Evolutionary conservation across 1,140 invertebrate species (phyloP).

Genomic region (Geopemphigus sp.): DNA sequence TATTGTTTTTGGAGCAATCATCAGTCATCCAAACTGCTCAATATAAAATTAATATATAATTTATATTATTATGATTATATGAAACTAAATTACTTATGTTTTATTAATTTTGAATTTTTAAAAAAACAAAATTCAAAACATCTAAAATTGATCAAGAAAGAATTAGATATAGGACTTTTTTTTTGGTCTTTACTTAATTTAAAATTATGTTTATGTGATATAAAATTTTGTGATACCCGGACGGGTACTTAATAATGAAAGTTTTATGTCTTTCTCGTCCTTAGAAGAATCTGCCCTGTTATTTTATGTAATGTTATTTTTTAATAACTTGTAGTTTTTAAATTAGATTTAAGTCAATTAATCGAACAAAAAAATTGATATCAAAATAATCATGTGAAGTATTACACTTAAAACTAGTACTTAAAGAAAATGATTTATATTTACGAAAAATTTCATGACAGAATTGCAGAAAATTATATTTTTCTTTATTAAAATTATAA

Average conservation of each 20-base stretch:
- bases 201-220: constrained; percentile 34
- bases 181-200: constrained; percentile 4
- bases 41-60: constrained; percentile 20
- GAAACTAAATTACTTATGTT: constrained; percentile 33
- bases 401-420: constrained; percentile 16
- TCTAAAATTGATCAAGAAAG: not conserved
- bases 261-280: constrained; percentile 22
- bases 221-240: constrained; percentile 31
- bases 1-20: constrained; percentile 17
- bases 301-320: not conserved
- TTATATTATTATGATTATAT: constrained; percentile 18
- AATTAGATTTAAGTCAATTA: constrained; percentile 37
- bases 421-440: constrained; percentile 23
- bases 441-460: constrained; percentile 32
- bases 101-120: constrained; percentile 13
- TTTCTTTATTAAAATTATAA: not conserved
- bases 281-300: constrained; percentile 27
- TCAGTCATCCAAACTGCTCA: constrained; percentile 42
- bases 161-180: not conserved
- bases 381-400: not conserved
- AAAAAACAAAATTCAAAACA: constrained; percentile 11
- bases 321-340: constrained; percentile 5
- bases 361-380: constrained; percentile 18
- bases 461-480: constrained; percentile 24
- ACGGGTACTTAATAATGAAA: constrained; percentile 22